These are phyloP conservation scores for Prochilodus magdalenae DNA, from an alignment of 2,113 vertebrate species.

Conservation along the genomic window DNA sequence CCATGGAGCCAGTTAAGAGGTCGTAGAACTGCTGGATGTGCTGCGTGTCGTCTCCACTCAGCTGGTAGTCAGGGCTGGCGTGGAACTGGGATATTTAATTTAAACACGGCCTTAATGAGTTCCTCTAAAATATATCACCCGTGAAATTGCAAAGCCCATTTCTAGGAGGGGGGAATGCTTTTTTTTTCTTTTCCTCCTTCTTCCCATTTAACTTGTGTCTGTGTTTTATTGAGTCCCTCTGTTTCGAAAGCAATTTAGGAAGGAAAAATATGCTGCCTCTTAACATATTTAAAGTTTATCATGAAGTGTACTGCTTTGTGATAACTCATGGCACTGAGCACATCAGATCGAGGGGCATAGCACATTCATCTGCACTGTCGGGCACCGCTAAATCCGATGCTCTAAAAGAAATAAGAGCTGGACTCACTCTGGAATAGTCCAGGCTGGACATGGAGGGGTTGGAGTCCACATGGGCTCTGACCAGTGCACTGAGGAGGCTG, in stretches of 20 bases:
- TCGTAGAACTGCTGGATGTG: constrained; percentile 99
- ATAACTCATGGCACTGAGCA: constrained; percentile 54
- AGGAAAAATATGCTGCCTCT: constrained; percentile 73
- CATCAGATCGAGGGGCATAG: not conserved
- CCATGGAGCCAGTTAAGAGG: constrained; percentile 98
- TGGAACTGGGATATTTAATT: constrained; percentile 95
- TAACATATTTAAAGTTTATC: constrained; percentile 67
- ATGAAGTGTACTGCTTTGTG: constrained; percentile 50
- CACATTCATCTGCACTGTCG: not conserved
- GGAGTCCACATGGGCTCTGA: constrained; percentile 98
- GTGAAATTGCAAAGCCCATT: constrained; percentile 90
- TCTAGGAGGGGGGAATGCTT: constrained; percentile 76
- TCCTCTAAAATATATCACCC: constrained; percentile 92
- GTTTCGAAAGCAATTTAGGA: constrained; percentile 84
- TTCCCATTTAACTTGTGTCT: constrained; percentile 82
- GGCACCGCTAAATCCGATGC: not conserved
- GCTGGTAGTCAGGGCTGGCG: constrained; percentile 97
- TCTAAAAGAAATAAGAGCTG: not conserved
- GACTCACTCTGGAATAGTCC: constrained; percentile 98
- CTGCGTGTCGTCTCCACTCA: constrained; percentile 96
- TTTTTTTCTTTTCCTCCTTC: constrained; percentile 63
- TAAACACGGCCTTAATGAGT: constrained; percentile 88
- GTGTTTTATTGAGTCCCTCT: constrained; percentile 82
- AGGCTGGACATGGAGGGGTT: constrained; percentile 97
- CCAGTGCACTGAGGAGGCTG: constrained; percentile 97